Base-by-base conservation (phyloP, 2,888 invertebrate species). In the Diarsia mendica region DNA sequence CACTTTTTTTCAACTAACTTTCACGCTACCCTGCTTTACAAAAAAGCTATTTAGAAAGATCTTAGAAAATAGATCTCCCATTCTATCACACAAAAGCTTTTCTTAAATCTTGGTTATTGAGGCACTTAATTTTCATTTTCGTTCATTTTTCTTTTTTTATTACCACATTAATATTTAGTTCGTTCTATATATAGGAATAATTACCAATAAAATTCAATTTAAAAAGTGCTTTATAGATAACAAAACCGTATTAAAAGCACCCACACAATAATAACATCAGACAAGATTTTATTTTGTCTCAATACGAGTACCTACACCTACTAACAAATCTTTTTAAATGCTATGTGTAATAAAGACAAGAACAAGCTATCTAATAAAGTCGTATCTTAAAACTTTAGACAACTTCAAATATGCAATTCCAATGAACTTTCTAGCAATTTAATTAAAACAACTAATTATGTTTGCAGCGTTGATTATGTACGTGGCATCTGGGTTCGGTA, bases 401-500 rank as follows among this genome's bases (percentile, higher is more conserved):
- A 28, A 39, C 11, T 71, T 65, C 33, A 44, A 68, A 67, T 66
- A 76, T 72, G 60, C 58, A 66, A 58, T 80, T 74, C 72, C 65
- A 84, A 70, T 71, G 55, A 73, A 60, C 55, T 73, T 70, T 75
- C 60, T 64, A 73, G 72, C 58, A 64, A 72, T 74, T 77, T 80
- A 77, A 83, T 80, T 79, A 79, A 79, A 84, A 77, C 67, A 75
- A 75, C 72, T 80, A 76, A 77, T 75, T 61, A 65, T 74, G 65
- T 88, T 95, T 95, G 58, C 91, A 97, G 97, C 97, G 70, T 89
- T 95, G 44, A 89, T 97, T 33, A 96, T 97, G 93, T 97, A 97
- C 80, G 94, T 97, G 64, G 93, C 97, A 3, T 97, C 97, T 76
- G 98, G 97, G 49, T 97, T 98, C 86, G 97, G 98, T 33, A 97